These are phyloP conservation scores for Cheilosia impressa DNA, from an alignment of 2,888 invertebrate genomes.

Conservation along the genomic window DNA sequence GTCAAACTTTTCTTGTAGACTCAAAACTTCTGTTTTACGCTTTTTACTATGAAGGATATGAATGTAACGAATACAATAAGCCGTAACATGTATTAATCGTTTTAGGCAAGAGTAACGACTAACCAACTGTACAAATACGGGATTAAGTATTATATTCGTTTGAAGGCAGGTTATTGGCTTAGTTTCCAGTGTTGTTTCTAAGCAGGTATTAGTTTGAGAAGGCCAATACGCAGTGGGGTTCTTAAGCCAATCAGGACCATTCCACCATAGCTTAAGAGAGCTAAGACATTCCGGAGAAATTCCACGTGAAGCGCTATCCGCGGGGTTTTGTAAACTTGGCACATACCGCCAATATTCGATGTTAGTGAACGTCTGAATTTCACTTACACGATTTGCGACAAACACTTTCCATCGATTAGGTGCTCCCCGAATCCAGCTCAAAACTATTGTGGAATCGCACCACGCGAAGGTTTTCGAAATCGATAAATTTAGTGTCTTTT, in stretches of 20 bases:
- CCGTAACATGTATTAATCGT: neutral
- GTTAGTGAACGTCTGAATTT: constrained; percentile 1
- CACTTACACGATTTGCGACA: constrained; percentile 9
- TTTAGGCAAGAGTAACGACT: neutral
- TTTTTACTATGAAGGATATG: neutral
- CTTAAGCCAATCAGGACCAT: neutral
- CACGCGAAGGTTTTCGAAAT: neutral
- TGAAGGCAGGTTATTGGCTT: constrained; percentile 1
- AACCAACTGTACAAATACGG: neutral
- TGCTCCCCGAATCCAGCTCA: neutral
- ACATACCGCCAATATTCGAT: neutral
- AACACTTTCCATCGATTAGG: neutral
- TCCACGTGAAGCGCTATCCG: neutral
- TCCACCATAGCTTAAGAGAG: neutral
- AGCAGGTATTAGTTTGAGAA: neutral
- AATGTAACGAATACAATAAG: constrained; percentile 4
- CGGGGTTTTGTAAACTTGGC: neutral
- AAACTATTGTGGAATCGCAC: neutral
- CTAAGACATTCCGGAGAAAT: neutral
- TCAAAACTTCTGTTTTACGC: neutral
- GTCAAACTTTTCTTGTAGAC: neutral
- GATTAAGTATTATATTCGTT: neutral
- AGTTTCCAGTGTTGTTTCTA: neutral
- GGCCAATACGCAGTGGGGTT: neutral
- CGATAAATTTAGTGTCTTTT: neutral